Conservation (phyloP, 2,113 vertebrate genomes). For the Dromaius novaehollandiae region DNA sequence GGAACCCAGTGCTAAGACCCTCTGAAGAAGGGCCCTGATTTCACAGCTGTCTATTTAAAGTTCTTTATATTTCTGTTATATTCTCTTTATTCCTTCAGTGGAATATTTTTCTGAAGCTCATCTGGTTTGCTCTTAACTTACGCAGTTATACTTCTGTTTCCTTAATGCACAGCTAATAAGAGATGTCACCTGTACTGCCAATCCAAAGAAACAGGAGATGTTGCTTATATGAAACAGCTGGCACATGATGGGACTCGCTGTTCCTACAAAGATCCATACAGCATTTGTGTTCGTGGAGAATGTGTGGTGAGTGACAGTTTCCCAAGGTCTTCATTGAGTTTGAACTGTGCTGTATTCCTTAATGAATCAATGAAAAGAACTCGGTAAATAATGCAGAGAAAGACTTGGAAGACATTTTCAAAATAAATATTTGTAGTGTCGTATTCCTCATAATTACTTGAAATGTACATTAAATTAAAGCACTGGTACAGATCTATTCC, state of each 20-base stretch:
- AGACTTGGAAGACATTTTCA: not conserved
- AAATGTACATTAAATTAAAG: not conserved
- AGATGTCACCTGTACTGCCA: constrained; percentile 96
- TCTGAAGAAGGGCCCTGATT: not conserved
- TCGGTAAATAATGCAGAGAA: fast-evolving
- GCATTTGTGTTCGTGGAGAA: constrained; percentile 94
- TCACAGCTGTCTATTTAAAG: not conserved
- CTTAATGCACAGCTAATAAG: constrained; percentile 80
- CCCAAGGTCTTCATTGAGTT: fast-evolving
- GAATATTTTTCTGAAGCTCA: not conserved
- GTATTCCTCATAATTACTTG: not conserved
- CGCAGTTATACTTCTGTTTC: not conserved
- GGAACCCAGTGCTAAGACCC: not conserved
- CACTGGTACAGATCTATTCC: not conserved
- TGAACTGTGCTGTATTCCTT: not conserved
- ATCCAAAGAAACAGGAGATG: constrained; percentile 87
- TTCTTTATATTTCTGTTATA: not conserved
- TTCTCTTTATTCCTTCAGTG: not conserved
- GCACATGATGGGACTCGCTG: constrained; percentile 94
- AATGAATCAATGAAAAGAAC: not conserved
- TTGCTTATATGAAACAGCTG: constrained; percentile 92
- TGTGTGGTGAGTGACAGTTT: constrained; percentile 88
- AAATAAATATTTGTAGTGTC: not conserved
- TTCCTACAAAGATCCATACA: constrained; percentile 94
- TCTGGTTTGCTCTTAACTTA: not conserved